A percentile compares a stretch with the other conserved stretches of the same genome.
Evolutionary conservation across 2,113 vertebrate genomes (phyloP).

Genomic region (Dicentrarchus labrax): DNA sequence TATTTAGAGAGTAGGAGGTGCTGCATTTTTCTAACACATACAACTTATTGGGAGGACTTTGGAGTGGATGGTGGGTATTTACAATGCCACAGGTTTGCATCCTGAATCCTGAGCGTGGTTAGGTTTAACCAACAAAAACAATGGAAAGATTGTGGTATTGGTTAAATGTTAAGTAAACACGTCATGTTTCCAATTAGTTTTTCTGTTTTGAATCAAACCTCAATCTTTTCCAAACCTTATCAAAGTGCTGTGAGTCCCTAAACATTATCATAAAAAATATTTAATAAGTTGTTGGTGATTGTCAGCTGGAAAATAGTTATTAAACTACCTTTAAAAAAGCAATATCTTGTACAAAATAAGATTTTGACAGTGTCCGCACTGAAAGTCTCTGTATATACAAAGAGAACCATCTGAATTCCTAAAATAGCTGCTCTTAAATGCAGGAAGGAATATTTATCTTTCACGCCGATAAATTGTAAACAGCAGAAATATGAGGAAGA

Average conservation of each 20-base stretch:
- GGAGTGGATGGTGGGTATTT: not conserved
- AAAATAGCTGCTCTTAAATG: constrained; percentile 22
- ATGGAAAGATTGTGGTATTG: not conserved
- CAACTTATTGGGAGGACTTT: not conserved
- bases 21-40: not conserved
- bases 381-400: not conserved
- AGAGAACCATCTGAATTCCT: not conserved
- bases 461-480: constrained; percentile 19
- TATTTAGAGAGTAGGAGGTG: not conserved
- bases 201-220: not conserved
- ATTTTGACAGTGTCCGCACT: not conserved
- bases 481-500: constrained; percentile 22
- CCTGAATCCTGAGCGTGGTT: too few species aligned
- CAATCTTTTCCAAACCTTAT: not conserved
- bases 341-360: not conserved
- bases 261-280: too few species aligned
- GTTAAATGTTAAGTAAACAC: not conserved
- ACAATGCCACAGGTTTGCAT: too few species aligned
- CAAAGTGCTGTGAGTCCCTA: not conserved
- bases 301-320: not conserved
- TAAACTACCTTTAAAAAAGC: not conserved
- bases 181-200: not conserved
- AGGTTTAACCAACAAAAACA: too few species aligned
- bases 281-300: not conserved
- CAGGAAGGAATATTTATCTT: constrained; percentile 38